Evolutionary conservation across 2,113 vertebrate genomes (phyloP).

Genomic region (Tachysurus vachellii): DNA sequence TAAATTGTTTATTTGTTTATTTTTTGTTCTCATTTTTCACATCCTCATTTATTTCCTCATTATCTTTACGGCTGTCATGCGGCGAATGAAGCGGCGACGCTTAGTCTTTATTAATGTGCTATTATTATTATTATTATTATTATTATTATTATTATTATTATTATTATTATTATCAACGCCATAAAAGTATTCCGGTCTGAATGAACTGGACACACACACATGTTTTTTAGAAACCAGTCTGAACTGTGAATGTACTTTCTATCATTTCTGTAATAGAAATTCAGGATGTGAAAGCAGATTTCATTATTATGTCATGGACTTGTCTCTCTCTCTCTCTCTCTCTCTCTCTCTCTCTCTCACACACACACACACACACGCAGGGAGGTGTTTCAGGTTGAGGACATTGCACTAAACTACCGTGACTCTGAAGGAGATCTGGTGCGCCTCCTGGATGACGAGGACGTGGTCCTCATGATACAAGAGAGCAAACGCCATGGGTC

Average conservation of each 20-base stretch:
- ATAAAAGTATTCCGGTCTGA: constrained; percentile 10
- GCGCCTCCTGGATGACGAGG: constrained; percentile 83
- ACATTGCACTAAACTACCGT: constrained; percentile 85
- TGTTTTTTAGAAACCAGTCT: background rate
- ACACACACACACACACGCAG: constrained; percentile 61
- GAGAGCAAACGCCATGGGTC: constrained; percentile 65
- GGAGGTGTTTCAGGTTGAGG: constrained; percentile 77
- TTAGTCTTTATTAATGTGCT: background rate
- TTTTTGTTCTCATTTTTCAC: constrained; percentile 1
- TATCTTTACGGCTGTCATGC: background rate
- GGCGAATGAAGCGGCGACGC: background rate
- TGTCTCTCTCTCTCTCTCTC: background rate
- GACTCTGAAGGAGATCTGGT: constrained; percentile 86
- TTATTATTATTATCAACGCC: no score
- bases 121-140: background rate
- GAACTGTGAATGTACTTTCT: background rate
- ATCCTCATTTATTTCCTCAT: constrained; percentile 21
- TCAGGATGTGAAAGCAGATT: no score
- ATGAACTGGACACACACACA: background rate
- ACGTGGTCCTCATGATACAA: constrained; percentile 83
- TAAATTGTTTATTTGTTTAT: constrained; percentile 21
- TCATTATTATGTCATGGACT: no score
- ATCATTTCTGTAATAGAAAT: no score
- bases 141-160: no score
- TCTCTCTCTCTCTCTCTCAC: constrained; percentile 8